Evolutionary conservation across 2,888 invertebrate genomes (phyloP).

Genomic region (Cinara cedri): DNA sequence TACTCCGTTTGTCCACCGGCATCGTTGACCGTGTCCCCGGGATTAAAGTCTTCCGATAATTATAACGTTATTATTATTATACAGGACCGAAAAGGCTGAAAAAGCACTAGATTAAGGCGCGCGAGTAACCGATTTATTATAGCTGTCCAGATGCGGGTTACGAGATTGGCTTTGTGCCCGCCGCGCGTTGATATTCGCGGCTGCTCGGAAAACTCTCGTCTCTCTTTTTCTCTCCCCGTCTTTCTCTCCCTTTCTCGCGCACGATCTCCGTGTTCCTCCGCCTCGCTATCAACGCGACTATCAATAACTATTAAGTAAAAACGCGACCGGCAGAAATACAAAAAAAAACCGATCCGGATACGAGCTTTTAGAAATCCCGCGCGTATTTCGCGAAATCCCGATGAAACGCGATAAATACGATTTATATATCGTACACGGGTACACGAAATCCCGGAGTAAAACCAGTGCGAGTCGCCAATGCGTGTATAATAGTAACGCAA

Average conservation of each 20-base stretch:
- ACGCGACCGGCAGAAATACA: too few relatives aligned
- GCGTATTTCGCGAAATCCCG: neutral
- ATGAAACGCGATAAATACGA: constrained; percentile 6
- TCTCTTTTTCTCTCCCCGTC: neutral
- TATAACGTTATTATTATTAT: constrained; percentile 17
- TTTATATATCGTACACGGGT: neutral
- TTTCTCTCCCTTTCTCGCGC: neutral
- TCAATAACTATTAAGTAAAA: too few relatives aligned
- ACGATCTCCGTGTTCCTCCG: neutral
- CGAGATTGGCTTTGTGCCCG: constrained; percentile 46
- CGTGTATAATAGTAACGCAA: too few relatives aligned
- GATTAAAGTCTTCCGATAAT: constrained; percentile 35
- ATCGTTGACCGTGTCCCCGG: neutral
- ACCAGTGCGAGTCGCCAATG: too few relatives aligned
- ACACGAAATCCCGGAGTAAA: neutral
- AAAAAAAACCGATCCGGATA: neutral
- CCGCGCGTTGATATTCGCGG: constrained; percentile 13
- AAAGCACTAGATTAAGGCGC: neutral
- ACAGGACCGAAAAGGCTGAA: constrained; percentile 2
- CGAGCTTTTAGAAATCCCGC: constrained; percentile 20
- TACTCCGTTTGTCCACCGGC: neutral
- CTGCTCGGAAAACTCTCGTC: neutral
- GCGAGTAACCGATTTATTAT: constrained; percentile 29
- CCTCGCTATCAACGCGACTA: neutral
- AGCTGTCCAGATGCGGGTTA: constrained; percentile 44